Percentiles rank a stretch among this genome's conserved stretches.
These are phyloP conservation scores for Rhincodon typus DNA, from an alignment of 2,797 vertebrate species.

Conservation along the genomic window DNA sequence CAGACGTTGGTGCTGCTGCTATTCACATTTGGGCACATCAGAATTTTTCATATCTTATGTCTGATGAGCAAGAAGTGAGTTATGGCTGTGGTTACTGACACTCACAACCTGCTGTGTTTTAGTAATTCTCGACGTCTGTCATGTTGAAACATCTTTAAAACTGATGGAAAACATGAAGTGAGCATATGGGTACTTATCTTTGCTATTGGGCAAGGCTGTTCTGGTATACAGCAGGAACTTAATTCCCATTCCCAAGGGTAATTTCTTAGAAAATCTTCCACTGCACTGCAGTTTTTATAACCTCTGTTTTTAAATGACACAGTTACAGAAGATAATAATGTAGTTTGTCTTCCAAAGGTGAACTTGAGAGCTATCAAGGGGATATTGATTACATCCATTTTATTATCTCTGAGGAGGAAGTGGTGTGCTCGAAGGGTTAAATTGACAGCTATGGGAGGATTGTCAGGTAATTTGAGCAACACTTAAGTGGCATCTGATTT, in stretches of 20 bases:
- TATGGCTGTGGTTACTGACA: neutral
- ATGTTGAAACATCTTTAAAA: conserved; percentile 17
- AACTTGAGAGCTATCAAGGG: conserved; percentile 16
- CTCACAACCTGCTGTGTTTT: neutral
- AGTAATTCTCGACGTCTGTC: neutral
- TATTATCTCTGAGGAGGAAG: neutral
- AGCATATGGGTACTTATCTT: conserved; percentile 21
- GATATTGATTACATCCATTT: conserved; percentile 23
- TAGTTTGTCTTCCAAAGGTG: neutral
- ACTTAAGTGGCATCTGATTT: conserved; percentile 28
- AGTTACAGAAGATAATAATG: neutral
- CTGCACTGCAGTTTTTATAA: conserved; percentile 26
- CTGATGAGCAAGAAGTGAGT: neutral
- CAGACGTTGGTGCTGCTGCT: neutral
- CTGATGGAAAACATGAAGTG: conserved; percentile 18
- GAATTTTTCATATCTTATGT: neutral
- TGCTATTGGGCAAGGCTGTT: neutral
- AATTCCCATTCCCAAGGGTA: conserved; percentile 29
- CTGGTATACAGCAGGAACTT: neutral
- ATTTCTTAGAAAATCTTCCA: neutral
- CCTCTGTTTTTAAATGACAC: neutral
- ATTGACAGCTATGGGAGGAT: neutral
- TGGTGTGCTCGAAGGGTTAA: conserved; percentile 15
- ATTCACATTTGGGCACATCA: neutral
- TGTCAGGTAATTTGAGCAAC: neutral